phyloP scores from a whole-genome alignment of 2,888 invertebrate genomes.

The Campaea margaritaria region DNA sequence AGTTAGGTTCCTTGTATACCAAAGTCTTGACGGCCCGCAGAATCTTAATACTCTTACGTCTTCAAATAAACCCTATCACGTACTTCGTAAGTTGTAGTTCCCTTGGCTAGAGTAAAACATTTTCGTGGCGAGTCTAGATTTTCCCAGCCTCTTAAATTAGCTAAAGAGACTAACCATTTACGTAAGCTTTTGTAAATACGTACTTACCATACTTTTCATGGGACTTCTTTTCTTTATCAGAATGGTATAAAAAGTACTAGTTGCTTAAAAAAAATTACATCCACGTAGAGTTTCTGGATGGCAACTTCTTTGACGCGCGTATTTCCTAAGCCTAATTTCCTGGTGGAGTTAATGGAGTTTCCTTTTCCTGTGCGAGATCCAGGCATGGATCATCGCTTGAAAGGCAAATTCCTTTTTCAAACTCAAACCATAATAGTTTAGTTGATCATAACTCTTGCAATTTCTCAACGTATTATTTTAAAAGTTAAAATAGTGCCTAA shows the following conservation, averaged over 20 bases:
- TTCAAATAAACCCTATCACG: constrained; percentile 27
- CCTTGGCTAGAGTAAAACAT: constrained; percentile 21
- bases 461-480: no score
- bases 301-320: no score
- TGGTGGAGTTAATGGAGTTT: no score
- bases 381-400: no score
- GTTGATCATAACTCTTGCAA: no score
- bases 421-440: no score
- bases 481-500: no score
- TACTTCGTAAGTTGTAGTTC: constrained; percentile 32
- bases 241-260: neutral
- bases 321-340: no score
- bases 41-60: constrained; percentile 35
- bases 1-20: constrained; percentile 40
- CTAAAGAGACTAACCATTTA: constrained; percentile 44
- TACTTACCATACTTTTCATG: constrained; percentile 27
- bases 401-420: no score
- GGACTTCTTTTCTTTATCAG: constrained; percentile 4
- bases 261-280: no score
- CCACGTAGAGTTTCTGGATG: no score
- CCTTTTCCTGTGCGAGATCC: no score
- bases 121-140: constrained; percentile 45
- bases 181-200: constrained; percentile 41
- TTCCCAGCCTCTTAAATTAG: constrained; percentile 48
- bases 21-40: constrained; percentile 25